Evolutionary conservation across 2,113 vertebrate species (phyloP).

Genomic region (Ia io): DNA sequence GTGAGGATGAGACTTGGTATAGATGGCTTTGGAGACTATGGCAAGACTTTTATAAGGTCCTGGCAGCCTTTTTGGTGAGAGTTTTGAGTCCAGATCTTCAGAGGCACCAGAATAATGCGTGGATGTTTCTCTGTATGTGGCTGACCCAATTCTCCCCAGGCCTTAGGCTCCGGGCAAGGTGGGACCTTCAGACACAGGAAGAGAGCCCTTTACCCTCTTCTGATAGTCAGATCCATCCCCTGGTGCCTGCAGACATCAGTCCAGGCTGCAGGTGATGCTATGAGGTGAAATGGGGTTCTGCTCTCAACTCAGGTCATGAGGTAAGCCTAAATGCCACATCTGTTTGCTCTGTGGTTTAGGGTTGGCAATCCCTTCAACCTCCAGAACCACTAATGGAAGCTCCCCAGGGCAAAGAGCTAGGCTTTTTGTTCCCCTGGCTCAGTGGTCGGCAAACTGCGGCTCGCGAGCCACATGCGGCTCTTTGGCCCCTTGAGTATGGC

Average conservation of each 20-base stretch:
- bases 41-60: neutral
- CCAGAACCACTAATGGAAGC: accelerated
- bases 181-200: neutral
- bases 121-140: neutral
- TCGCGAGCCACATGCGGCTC: too few relatives aligned
- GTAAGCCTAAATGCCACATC: neutral
- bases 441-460: too few relatives aligned
- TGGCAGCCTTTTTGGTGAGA: neutral
- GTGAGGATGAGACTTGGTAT: neutral
- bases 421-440: neutral
- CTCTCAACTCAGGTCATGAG: too few relatives aligned
- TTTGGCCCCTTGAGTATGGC: too few relatives aligned
- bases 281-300: neutral
- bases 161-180: neutral
- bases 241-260: too few relatives aligned
- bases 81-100: neutral
- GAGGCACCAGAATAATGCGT: neutral
- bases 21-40: neutral
- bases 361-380: neutral
- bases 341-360: too few relatives aligned
- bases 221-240: too few relatives aligned
- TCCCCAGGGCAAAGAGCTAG: neutral
- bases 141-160: neutral
- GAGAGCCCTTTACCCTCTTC: neutral
- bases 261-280: neutral